Percentiles rank a stretch among this genome's conserved stretches.
phyloP scores from a whole-genome alignment of 2,797 vertebrate genomes.

The Macropus fuliginosus region DNA sequence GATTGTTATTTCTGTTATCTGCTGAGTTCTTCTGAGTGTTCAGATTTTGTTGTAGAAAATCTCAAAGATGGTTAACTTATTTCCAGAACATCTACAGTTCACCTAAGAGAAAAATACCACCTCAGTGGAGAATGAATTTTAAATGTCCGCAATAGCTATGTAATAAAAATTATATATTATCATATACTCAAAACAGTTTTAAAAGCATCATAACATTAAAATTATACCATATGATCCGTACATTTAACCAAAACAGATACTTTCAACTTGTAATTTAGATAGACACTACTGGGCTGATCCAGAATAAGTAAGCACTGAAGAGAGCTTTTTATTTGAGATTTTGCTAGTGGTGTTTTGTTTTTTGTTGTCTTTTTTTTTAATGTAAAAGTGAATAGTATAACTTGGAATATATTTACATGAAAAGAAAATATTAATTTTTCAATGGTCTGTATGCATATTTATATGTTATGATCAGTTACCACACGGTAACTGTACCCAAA shows the following conservation, averaged over 20 bases:
- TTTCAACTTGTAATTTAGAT: background rate
- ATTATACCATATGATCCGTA: background rate
- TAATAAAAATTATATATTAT: conserved; percentile 35
- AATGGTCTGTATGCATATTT: background rate
- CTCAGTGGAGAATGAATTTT: conserved; percentile 20
- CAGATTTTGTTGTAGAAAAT: conserved; percentile 54
- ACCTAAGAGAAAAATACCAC: conserved; percentile 40
- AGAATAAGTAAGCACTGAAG: conserved; percentile 24
- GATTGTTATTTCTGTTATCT: conserved; percentile 38
- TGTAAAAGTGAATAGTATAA: conserved; percentile 12
- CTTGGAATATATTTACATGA: conserved; percentile 49
- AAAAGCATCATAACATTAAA: conserved; percentile 31
- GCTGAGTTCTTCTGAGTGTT: conserved; percentile 28
- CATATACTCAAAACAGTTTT: conserved; percentile 48
- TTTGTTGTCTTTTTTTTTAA: background rate
- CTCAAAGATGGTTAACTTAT: conserved; percentile 30
- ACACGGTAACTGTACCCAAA: background rate
- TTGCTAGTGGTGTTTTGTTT: background rate
- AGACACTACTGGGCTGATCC: background rate
- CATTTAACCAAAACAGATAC: conserved; percentile 16
- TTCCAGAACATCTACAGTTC: conserved; percentile 55
- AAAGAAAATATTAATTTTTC: conserved; percentile 46
- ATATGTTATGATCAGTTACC: background rate
- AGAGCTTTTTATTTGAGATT: conserved; percentile 46
- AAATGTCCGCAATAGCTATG: conserved; percentile 38